These are phyloP conservation scores for Austrolebias charrua DNA, from an alignment of 2,797 vertebrate genomes.

Conservation along the genomic window DNA sequence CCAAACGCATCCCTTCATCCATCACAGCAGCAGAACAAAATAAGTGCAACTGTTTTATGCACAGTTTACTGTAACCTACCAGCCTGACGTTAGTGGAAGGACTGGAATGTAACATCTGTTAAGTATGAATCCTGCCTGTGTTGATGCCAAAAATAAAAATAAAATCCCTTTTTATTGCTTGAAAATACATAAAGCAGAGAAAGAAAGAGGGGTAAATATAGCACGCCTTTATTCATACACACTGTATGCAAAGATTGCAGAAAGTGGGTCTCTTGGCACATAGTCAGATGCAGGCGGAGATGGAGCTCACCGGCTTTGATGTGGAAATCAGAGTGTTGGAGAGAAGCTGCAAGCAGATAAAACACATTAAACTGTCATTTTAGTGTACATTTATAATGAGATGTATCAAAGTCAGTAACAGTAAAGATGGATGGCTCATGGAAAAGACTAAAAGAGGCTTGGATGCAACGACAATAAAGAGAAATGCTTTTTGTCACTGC, in stretches of 20 bases:
- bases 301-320: slow-evolving; percentile 42
- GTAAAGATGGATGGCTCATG: slow-evolving; percentile 4
- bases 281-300: slow-evolving; percentile 42
- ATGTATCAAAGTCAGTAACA: slow-evolving; percentile 23
- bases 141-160: slow-evolving; percentile 3
- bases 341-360: slow-evolving; percentile 34
- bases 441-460: background rate
- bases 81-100: slow-evolving; percentile 1
- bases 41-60: slow-evolving; percentile 40
- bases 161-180: background rate
- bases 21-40: slow-evolving; percentile 52
- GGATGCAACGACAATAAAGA: background rate
- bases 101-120: slow-evolving; percentile 25
- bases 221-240: background rate
- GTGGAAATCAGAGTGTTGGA: slow-evolving; percentile 44
- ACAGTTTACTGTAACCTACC: slow-evolving; percentile 12
- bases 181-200: slow-evolving; percentile 1
- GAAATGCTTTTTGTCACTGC: background rate
- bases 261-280: slow-evolving; percentile 32
- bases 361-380: slow-evolving; percentile 45
- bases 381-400: slow-evolving; percentile 12
- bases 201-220: background rate
- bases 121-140: slow-evolving; percentile 18
- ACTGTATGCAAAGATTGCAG: slow-evolving; percentile 14
- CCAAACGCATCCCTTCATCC: slow-evolving; percentile 52